Percentiles rank a stretch among this genome's conserved stretches.
Conservation (phyloP, 1,140 invertebrate species). For the Berghia stephanieae region DNA sequence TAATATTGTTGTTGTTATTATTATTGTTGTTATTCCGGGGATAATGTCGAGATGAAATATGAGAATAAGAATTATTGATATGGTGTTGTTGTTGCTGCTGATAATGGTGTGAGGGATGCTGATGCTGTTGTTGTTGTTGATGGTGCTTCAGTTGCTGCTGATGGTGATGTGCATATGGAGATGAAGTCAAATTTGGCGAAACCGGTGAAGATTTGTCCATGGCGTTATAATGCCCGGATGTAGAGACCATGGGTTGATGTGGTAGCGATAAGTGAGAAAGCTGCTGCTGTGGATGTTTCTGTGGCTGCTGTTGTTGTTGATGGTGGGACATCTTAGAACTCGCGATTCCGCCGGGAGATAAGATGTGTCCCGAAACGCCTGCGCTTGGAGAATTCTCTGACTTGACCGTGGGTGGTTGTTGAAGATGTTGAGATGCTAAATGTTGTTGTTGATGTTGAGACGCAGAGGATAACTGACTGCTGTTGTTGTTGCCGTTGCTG, state of each 20-base stretch:
- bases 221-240: neutral
- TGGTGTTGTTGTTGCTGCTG: conserved; percentile 23
- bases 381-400: conserved; percentile 24
- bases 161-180: conserved; percentile 23
- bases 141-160: conserved; percentile 23
- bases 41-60: conserved; percentile 34
- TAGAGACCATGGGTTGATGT: too few relatives aligned
- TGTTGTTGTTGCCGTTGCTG: conserved; percentile 21
- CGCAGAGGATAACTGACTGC: too few relatives aligned
- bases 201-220: conserved; percentile 7
- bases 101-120: conserved; percentile 9
- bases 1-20: conserved; percentile 32
- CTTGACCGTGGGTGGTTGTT: conserved; percentile 21
- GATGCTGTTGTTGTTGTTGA: conserved; percentile 24
- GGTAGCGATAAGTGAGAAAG: too few relatives aligned
- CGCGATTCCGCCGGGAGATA: neutral
- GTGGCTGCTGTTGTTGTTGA: conserved; percentile 22
- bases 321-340: neutral
- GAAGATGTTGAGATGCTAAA: conserved; percentile 12
- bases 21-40: conserved; percentile 32
- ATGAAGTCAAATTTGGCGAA: neutral
- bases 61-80: conserved; percentile 21
- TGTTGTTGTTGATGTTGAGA: too few relatives aligned
- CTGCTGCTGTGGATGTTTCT: conserved; percentile 29
- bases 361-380: neutral